phyloP scores from a whole-genome alignment of 2,797 vertebrate species.

The Enteromius thamalakanensis region DNA sequence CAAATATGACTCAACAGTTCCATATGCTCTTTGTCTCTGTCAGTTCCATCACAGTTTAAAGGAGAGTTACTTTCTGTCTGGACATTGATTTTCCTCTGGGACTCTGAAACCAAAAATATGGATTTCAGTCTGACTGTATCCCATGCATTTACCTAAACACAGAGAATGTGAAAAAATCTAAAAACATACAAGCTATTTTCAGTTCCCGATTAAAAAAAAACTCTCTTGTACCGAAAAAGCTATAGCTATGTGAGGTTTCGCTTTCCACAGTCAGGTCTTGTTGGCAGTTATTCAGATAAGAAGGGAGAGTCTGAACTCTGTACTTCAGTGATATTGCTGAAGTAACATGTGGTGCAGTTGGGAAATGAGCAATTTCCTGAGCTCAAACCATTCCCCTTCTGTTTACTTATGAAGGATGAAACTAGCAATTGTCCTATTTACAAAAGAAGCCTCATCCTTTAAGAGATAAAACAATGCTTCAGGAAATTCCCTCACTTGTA shows the following conservation, averaged over 20 bases:
- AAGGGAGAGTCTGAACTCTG: slow-evolving; percentile 22
- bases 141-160: neutral
- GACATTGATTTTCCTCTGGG: slow-evolving; percentile 78
- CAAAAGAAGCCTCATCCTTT: neutral
- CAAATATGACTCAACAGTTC: slow-evolving; percentile 86
- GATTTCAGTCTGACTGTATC: neutral
- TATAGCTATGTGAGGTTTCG: slow-evolving; percentile 2
- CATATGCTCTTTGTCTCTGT: slow-evolving; percentile 79
- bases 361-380: slow-evolving; percentile 35
- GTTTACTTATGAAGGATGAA: neutral
- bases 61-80: slow-evolving; percentile 53
- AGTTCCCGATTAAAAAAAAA: neutral
- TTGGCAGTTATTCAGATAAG: slow-evolving; percentile 19
- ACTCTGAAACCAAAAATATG: slow-evolving; percentile 77
- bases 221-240: neutral
- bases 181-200: neutral
- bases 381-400: neutral
- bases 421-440: neutral
- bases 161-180: neutral
- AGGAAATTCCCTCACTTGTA: slow-evolving; percentile 18
- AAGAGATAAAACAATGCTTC: neutral
- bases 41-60: slow-evolving; percentile 70
- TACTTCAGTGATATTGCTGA: slow-evolving; percentile 11
- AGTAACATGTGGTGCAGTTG: slow-evolving; percentile 14
- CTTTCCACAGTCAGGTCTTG: neutral